Base-by-base conservation (phyloP, 2,888 invertebrate genomes). In the Lasioglossum oenotherae region DNA sequence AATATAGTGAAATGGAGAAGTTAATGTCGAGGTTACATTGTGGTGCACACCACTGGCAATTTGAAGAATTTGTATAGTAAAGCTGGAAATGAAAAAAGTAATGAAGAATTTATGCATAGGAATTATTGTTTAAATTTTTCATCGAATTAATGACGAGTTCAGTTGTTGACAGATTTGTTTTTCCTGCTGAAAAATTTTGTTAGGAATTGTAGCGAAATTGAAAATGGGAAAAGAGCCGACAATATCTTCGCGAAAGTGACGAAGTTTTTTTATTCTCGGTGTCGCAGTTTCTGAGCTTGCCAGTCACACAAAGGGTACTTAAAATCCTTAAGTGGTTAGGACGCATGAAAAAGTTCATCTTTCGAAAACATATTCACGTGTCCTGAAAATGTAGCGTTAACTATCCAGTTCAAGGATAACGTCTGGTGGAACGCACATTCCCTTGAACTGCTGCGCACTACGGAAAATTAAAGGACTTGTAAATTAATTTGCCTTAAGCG, bases 381-480 rank as follows among this genome's bases (percentile, higher is more conserved):
- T 77, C 31, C 78, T 57, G 64, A 71, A 49, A 74, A 69, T 38
- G 35, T 27, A 31, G 23, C 27, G 41, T 78, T 84, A 84, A 83
- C 69, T 84, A 84, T 84, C 78, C 44, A 46, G 74, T 78, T 72
- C 84, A 84, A 84, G 85, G 78, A 75, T 84, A 72, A 35, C 38
- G 57, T 27, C n/a, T 27, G 60, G 49, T 14, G 72, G 53, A 35
- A 12, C 35, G 31, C 53, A 57, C 8, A 53, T 27, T 41, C 23
- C 74, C 84, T 84, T 84, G 84, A 84, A 82, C 74, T 74, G 53
- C 35, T 35, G 41, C 53, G 27, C 31, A 19, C 8, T 4, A 10
- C 57, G 57, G 57, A 14, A 49, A 71, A 72, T 84, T 74, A 75
- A 74, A 49, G 67, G 41, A 69, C 74, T 73, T 38, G 64, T 14